Percentiles rank a stretch among this genome's conserved stretches.
These are phyloP conservation scores for Loriculus beryllinus DNA, from an alignment of 2,797 vertebrate genomes.

Conservation along the genomic window DNA sequence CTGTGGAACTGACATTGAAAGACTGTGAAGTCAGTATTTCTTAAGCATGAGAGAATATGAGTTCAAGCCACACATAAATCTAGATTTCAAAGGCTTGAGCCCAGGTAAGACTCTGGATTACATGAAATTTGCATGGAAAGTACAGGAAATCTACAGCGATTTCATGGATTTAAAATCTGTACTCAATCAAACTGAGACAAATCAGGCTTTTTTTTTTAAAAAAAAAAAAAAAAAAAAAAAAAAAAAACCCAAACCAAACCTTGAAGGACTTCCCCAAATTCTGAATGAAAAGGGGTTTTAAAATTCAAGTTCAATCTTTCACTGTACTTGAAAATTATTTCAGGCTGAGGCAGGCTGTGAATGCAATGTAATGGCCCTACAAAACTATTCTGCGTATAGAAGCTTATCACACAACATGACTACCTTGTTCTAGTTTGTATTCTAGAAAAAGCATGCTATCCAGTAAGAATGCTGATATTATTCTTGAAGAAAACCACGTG, in stretches of 20 bases:
- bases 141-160: not conserved
- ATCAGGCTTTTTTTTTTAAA: not conserved
- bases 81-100: not conserved
- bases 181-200: not conserved
- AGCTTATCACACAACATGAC: not conserved
- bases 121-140: not conserved
- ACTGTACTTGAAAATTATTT: not conserved
- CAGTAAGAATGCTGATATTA: slow-evolving; percentile 16
- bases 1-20: not conserved
- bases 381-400: not conserved
- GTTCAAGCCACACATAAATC: not conserved
- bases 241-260: not conserved
- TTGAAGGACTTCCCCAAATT: not conserved
- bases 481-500: slow-evolving; percentile 18
- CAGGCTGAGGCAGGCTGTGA: not conserved
- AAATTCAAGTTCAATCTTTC: not conserved
- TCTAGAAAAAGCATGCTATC: slow-evolving; percentile 7
- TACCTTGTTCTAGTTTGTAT: slow-evolving; percentile 2
- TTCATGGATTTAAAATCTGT: not conserved
- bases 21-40: not conserved
- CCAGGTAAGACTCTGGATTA: not conserved
- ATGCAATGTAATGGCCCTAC: not conserved
- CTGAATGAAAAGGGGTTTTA: not conserved
- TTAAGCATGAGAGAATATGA: not conserved
- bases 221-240: not conserved